Evolutionary conservation across 2,888 invertebrate genomes (phyloP).

Genomic region (Caenorhabditis imperialis): DNA sequence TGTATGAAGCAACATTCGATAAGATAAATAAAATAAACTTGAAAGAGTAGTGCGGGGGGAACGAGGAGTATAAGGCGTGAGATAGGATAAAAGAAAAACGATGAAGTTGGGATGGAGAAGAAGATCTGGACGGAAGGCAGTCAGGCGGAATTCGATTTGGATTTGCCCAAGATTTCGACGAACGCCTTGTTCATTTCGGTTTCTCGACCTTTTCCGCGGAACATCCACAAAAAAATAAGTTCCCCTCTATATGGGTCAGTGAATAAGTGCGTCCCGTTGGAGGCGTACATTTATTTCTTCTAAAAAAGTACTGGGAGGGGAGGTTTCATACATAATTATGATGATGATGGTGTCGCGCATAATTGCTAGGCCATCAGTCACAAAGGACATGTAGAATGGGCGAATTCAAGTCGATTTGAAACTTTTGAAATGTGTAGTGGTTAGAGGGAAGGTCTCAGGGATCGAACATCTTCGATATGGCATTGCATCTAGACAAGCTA

Average conservation of each 20-base stretch:
- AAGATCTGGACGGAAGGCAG: constrained; percentile 28
- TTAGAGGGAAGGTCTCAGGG: no score
- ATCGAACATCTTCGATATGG: no score
- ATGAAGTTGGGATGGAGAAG: neutral
- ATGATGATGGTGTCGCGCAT: constrained; percentile 47
- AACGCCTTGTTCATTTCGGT: neutral
- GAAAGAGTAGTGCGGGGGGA: no score
- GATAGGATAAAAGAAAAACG: constrained; percentile 3
- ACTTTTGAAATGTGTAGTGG: no score
- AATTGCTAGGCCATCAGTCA: constrained; percentile 50
- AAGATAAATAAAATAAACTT: constrained; percentile 25
- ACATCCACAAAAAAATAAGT: no score
- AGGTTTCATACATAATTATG: constrained; percentile 53
- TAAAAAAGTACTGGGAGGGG: constrained; percentile 31
- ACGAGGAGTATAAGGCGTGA: constrained; percentile 28
- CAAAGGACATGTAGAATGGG: constrained; percentile 20
- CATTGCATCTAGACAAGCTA: no score
- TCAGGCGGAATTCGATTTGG: constrained; percentile 39
- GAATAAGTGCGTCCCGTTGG: constrained; percentile 3
- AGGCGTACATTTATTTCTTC: neutral
- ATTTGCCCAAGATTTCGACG: no score
- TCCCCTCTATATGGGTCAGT: constrained; percentile 34
- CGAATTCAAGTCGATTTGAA: neutral
- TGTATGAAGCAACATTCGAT: neutral
- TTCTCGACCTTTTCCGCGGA: no score